A percentile compares a stretch with the other conserved stretches of the same genome.
phyloP scores from a whole-genome alignment of 2,888 invertebrate genomes.

The Arge pagana region DNA sequence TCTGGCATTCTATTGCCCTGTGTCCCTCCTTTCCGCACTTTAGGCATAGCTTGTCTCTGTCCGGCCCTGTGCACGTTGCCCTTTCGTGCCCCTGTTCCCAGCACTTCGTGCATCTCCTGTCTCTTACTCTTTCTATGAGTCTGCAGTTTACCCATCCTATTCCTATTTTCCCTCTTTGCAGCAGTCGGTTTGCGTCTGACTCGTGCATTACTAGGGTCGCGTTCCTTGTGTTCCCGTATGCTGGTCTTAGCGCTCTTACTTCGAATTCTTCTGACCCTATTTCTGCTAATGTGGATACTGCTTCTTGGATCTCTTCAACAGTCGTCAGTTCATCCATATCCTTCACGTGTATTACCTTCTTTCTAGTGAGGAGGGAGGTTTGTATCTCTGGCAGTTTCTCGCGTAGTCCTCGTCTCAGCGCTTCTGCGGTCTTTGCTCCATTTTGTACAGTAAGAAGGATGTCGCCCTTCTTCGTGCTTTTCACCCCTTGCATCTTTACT shows the following conservation, averaged over 20 bases:
- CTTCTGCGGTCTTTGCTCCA: constrained; percentile 22
- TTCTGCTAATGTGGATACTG: background rate
- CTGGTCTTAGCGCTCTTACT: constrained; percentile 30
- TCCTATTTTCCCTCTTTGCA: constrained; percentile 16
- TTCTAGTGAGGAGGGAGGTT: constrained; percentile 1
- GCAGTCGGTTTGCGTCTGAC: constrained; percentile 12
- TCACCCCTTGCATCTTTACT: constrained; percentile 10
- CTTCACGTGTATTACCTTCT: constrained; percentile 26
- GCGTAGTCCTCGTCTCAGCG: constrained; percentile 9
- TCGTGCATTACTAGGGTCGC: constrained; percentile 24
- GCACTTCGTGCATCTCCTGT: constrained; percentile 16
- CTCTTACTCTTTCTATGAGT: constrained; percentile 21
- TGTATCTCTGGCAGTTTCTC: constrained; percentile 16
- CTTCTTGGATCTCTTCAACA: constrained; percentile 18
- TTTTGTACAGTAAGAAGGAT: constrained; percentile 23
- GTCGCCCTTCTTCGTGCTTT: constrained; percentile 12
- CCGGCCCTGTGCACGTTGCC: constrained; percentile 10
- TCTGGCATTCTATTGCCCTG: too few relatives aligned
- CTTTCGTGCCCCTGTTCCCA: constrained; percentile 20
- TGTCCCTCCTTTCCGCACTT: too few relatives aligned
- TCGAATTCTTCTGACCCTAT: constrained; percentile 18
- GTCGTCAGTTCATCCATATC: constrained; percentile 25
- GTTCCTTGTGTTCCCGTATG: constrained; percentile 30
- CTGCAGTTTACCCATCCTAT: too few relatives aligned
- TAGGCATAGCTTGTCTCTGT: too few relatives aligned